A percentile compares a stretch with the other conserved stretches of the same genome.
These are phyloP conservation scores for Corynorhinus townsendii DNA, from an alignment of 2,113 vertebrate species.

Conservation along the genomic window DNA sequence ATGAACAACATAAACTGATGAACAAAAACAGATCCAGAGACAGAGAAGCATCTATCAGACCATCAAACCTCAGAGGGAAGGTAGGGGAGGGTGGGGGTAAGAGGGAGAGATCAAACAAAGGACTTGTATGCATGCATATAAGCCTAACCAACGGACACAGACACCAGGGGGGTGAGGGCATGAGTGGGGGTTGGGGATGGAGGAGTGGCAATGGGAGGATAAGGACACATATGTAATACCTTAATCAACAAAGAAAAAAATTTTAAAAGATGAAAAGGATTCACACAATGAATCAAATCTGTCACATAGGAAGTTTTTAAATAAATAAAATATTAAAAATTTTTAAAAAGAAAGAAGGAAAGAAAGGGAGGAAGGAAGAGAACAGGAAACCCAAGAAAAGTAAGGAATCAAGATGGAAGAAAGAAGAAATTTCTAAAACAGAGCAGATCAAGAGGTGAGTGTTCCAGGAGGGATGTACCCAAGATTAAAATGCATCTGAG, in stretches of 20 bases:
- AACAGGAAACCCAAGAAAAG: not conserved
- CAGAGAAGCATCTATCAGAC: no score
- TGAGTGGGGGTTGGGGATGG: no score
- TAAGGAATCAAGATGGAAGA: not conserved
- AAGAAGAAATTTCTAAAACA: constrained; percentile 2
- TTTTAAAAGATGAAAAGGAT: not conserved
- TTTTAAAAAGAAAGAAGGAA: not conserved
- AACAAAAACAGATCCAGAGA: no score
- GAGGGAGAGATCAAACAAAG: no score
- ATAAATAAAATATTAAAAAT: constrained; percentile 23
- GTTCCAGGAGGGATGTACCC: not conserved
- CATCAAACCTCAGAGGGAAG: no score
- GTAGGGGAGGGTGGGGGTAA: no score
- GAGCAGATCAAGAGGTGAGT: not conserved
- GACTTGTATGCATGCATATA: no score
- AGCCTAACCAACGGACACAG: no score
- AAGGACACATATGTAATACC: no score
- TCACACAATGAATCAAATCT: not conserved
- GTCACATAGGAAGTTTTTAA: not conserved
- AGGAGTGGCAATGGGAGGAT: no score
- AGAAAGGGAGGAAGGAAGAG: not conserved
- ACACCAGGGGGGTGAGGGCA: no score
- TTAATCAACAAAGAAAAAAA: not conserved
- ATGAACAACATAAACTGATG: no score
- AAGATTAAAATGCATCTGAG: not conserved